A percentile compares a stretch with the other conserved stretches of the same genome.
Evolutionary conservation across 2,113 vertebrate species (phyloP).

Genomic region (Egretta garzetta): DNA sequence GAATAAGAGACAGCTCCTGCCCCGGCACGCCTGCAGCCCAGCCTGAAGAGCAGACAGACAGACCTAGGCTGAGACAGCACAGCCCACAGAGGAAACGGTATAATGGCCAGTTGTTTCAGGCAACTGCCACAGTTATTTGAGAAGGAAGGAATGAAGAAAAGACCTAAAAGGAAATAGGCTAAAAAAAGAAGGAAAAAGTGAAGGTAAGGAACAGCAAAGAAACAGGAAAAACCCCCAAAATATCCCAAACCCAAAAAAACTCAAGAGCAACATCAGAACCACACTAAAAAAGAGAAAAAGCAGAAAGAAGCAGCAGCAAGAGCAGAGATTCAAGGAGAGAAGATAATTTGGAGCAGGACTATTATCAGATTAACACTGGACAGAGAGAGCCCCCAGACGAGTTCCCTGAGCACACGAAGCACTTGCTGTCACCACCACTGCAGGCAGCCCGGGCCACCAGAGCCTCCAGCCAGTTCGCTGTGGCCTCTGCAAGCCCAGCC

Average conservation of each 20-base stretch:
- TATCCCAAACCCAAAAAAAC: neutral
- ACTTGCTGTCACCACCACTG: neutral
- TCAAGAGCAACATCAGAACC: neutral
- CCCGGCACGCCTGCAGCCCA: fast-evolving
- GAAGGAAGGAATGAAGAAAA: neutral
- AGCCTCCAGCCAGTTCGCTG: fast-evolving
- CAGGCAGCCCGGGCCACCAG: neutral
- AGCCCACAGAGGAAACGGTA: neutral
- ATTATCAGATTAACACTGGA: neutral
- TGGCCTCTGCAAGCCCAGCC: neutral
- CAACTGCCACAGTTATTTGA: neutral
- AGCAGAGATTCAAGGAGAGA: neutral
- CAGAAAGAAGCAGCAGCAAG: neutral
- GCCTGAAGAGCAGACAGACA: neutral
- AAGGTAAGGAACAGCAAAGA: neutral
- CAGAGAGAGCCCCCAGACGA: neutral
- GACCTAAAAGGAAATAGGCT: neutral
- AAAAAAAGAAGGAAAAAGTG: neutral
- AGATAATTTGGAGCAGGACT: neutral
- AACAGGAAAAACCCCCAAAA: fast-evolving
- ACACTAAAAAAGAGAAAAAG: neutral
- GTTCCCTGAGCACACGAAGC: neutral
- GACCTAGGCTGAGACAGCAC: neutral
- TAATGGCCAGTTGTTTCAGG: neutral
- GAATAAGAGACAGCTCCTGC: neutral